Conservation (phyloP, 2,888 invertebrate species). For the Eupithecia tripunctaria region DNA sequence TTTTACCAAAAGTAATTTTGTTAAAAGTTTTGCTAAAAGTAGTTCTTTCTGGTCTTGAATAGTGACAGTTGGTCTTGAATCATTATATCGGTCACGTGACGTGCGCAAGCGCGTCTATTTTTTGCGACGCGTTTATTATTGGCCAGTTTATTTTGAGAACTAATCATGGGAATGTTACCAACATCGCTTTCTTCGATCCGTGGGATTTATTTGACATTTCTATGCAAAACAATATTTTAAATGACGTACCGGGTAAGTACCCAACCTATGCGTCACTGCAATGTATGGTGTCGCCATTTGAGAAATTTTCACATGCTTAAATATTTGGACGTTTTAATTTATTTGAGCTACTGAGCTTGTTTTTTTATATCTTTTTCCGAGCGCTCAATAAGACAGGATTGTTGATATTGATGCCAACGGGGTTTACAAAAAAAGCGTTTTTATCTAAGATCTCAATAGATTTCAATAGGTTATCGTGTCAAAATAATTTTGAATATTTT, state of each 20-base stretch:
- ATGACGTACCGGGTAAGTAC: neutral
- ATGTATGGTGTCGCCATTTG: neutral
- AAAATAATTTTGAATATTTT: too few relatives aligned
- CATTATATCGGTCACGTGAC: constrained; percentile 6
- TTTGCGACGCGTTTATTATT: constrained; percentile 22
- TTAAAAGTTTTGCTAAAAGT: too few relatives aligned
- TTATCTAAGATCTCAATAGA: too few relatives aligned
- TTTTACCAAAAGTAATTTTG: neutral
- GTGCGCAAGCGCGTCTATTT: constrained; percentile 27
- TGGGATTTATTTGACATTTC: constrained; percentile 8
- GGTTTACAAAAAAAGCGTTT: neutral
- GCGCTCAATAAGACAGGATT: neutral
- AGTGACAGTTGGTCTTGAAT: constrained; percentile 9
- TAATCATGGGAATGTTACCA: constrained; percentile 22
- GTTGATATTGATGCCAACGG: neutral
- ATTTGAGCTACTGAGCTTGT: neutral
- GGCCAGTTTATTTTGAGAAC: constrained; percentile 30
- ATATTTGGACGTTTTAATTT: neutral
- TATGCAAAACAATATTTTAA: constrained; percentile 8
- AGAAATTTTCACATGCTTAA: constrained; percentile 12
- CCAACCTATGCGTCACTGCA: neutral
- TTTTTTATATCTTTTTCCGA: neutral
- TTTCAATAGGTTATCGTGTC: too few relatives aligned
- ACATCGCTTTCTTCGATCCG: constrained; percentile 7
- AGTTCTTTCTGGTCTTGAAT: neutral